phyloP scores from a whole-genome alignment of 1,140 invertebrate genomes.

The Tribolium madens region DNA sequence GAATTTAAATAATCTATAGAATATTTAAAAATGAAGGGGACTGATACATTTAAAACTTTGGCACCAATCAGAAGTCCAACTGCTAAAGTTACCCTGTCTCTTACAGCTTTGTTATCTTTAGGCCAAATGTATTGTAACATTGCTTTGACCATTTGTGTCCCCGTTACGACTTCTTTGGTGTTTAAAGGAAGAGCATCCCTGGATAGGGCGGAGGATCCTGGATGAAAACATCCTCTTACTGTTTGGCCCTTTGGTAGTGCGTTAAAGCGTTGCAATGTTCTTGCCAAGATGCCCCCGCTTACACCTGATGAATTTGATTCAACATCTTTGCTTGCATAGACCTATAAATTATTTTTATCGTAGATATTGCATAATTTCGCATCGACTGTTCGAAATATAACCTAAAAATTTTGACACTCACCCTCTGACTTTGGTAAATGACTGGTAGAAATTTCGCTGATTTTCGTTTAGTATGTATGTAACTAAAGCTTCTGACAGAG shows the following conservation, averaged over 20 bases:
- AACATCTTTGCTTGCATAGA: constrained; percentile 2
- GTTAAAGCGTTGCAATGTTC: constrained; percentile 53
- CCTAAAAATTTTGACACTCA: constrained; percentile 48
- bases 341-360: constrained; percentile 41
- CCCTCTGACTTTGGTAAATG: constrained; percentile 47
- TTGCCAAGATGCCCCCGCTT: constrained; percentile 55
- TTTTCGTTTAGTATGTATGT: constrained; percentile 45
- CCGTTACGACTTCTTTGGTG: constrained; percentile 73
- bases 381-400: not conserved
- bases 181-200: constrained; percentile 74
- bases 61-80: constrained; percentile 83
- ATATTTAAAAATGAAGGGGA: constrained; percentile 98
- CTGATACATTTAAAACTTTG: constrained; percentile 90
- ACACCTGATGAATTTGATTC: constrained; percentile 32
- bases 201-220: constrained; percentile 80
- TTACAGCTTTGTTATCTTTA: constrained; percentile 84
- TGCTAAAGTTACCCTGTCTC: constrained; percentile 87
- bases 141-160: constrained; percentile 84
- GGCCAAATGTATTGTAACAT: constrained; percentile 98
- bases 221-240: constrained; percentile 87
- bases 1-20: constrained; percentile 89
- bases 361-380: constrained; percentile 19
- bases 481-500: constrained; percentile 48
- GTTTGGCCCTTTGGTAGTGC: constrained; percentile 59
- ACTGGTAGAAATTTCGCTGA: constrained; percentile 39